Conservation (phyloP, 2,113 vertebrate species). For the Lampris megalopsis region DNA sequence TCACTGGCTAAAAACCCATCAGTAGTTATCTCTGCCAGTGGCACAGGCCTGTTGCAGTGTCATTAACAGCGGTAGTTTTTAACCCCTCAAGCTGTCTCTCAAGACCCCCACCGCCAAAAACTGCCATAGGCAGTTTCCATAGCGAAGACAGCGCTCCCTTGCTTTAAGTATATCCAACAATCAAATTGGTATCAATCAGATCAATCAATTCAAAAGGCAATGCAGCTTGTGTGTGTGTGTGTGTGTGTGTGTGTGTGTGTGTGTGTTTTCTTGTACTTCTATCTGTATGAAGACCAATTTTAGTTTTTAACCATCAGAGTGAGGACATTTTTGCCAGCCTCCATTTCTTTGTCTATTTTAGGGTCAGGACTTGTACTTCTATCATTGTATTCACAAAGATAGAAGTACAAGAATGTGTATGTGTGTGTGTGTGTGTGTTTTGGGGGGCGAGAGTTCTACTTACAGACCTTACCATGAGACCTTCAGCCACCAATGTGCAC, state of each 20-base stretch:
- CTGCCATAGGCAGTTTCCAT: conserved; percentile 19
- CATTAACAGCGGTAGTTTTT: conserved; percentile 47
- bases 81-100: conserved; percentile 45
- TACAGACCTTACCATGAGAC: background rate
- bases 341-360: too few species aligned
- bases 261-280: too few species aligned
- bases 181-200: conserved; percentile 2
- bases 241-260: background rate
- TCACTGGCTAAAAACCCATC: conserved; percentile 39
- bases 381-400: too few species aligned
- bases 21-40: conserved; percentile 5
- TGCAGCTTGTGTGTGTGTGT: conserved; percentile 6
- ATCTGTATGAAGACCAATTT: too few species aligned
- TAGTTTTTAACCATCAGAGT: too few species aligned
- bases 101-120: conserved; percentile 39
- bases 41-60: conserved; percentile 37
- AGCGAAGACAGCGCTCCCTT: conserved; percentile 17
- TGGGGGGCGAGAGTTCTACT: background rate
- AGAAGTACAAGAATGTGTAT: too few species aligned
- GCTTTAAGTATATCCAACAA: conserved; percentile 8
- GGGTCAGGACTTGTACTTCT: too few species aligned
- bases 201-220: background rate
- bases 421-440: background rate
- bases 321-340: too few species aligned
- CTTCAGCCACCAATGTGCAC: conserved; percentile 14